Percentiles rank a stretch among this genome's conserved stretches.
Conservation (phyloP, 2,797 vertebrate genomes). For the Tinamus major region DNA sequence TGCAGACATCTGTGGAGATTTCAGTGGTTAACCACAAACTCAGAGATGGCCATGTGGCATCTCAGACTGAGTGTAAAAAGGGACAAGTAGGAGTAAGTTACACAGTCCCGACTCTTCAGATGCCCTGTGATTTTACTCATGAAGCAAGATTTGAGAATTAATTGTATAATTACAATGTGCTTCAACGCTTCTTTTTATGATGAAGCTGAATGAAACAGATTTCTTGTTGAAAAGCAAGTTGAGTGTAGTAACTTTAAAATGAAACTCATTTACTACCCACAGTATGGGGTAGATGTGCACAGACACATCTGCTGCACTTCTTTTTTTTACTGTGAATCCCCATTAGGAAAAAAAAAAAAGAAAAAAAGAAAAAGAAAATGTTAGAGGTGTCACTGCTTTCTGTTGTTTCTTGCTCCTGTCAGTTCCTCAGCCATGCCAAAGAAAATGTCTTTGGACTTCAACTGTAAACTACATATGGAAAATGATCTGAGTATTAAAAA, state of each 20-base stretch:
- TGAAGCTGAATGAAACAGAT: not conserved
- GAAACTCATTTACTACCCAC: not conserved
- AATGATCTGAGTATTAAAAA: rapidly evolving
- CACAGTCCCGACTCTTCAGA: not conserved
- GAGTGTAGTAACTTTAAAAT: not conserved
- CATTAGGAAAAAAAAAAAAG: not conserved
- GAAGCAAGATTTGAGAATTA: not conserved
- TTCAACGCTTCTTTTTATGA: not conserved
- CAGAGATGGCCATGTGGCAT: not conserved
- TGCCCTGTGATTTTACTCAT: not conserved
- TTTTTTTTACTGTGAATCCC: not conserved
- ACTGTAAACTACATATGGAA: not conserved
- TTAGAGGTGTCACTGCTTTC: not conserved
- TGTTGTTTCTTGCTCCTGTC: not conserved
- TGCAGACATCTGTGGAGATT: not conserved
- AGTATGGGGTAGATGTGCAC: not conserved
- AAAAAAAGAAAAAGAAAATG: not conserved
- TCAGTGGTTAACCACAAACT: not conserved
- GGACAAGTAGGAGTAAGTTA: not conserved
- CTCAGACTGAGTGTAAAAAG: not conserved
- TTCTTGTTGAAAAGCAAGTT: not conserved
- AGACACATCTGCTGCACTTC: not conserved
- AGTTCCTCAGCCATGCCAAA: not conserved
- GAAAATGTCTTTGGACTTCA: not conserved
- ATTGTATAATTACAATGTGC: not conserved